Percentiles rank a stretch among this genome's conserved stretches.
phyloP scores from a whole-genome alignment of 2,797 vertebrate genomes.

The Semotilus atromaculatus region DNA sequence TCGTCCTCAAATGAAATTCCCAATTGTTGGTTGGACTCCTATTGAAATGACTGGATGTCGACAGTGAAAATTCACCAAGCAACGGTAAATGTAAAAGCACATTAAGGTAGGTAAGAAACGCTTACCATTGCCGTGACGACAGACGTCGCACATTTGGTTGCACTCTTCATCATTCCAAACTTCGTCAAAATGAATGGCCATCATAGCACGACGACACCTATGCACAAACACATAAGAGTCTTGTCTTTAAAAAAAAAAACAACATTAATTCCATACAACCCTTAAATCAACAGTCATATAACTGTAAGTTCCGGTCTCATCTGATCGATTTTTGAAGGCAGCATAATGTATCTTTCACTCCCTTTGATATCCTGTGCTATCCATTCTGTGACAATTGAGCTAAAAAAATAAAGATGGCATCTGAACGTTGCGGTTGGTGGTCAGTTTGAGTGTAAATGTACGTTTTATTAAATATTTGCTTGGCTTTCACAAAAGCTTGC shows the following conservation, averaged over 20 bases:
- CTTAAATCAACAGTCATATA: not conserved
- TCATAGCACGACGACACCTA: constrained; percentile 91
- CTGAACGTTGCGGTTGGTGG: too few relatives aligned
- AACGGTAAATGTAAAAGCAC: not conserved
- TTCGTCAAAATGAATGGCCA: constrained; percentile 94
- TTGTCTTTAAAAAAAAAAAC: not conserved
- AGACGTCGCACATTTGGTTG: constrained; percentile 92
- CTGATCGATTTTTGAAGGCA: too few relatives aligned
- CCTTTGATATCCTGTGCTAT: too few relatives aligned
- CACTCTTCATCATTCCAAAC: constrained; percentile 91
- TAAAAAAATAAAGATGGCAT: too few relatives aligned
- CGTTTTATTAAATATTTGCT: too few relatives aligned
- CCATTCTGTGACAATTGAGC: too few relatives aligned
- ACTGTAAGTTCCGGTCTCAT: too few relatives aligned
- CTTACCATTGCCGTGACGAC: constrained; percentile 81
- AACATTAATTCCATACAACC: not conserved
- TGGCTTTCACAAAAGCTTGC: too few relatives aligned
- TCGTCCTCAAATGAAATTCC: not conserved
- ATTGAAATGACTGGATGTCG: not conserved
- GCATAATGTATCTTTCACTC: too few relatives aligned
- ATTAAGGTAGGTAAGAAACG: not conserved
- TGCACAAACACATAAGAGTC: not conserved
- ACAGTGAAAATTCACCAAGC: not conserved
- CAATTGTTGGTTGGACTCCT: not conserved
- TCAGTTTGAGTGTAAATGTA: too few relatives aligned